Evolutionary conservation across 2,888 invertebrate species (phyloP).

Genomic region (Hirtodrosophila trivittata): DNA sequence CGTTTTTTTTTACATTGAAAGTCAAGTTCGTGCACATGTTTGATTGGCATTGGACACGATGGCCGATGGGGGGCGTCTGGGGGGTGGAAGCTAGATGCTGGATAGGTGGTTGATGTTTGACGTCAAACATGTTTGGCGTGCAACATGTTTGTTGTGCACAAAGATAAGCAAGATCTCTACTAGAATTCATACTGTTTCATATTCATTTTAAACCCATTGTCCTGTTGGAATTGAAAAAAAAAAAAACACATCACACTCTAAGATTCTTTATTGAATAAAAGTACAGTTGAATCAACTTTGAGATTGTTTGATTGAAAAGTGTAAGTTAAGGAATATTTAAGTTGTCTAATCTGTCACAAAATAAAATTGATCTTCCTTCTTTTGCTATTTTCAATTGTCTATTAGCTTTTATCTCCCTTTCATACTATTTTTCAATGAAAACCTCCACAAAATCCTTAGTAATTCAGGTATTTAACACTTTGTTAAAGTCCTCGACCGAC

Average conservation of each 20-base stretch:
- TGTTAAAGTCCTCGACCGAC: slow-evolving; percentile 12
- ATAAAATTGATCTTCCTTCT: too few species aligned
- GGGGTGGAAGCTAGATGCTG: slow-evolving; percentile 27
- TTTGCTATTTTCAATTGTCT: neutral
- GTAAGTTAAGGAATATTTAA: too few species aligned
- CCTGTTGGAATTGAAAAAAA: too few species aligned
- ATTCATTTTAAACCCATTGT: too few species aligned
- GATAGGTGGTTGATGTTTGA: neutral
- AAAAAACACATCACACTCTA: neutral
- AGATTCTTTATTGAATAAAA: too few species aligned
- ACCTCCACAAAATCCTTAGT: slow-evolving; percentile 1
- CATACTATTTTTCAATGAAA: slow-evolving; percentile 27
- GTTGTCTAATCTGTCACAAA: too few species aligned
- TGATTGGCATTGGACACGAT: slow-evolving; percentile 69
- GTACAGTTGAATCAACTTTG: too few species aligned
- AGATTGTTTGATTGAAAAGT: too few species aligned
- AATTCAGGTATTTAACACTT: slow-evolving; percentile 13
- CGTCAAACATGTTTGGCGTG: slow-evolving; percentile 40
- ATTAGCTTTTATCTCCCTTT: too few species aligned
- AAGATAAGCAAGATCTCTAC: too few species aligned
- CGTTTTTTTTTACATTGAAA: slow-evolving; percentile 73
- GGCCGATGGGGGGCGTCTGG: slow-evolving; percentile 10
- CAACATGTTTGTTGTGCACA: slow-evolving; percentile 24
- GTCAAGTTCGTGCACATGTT: slow-evolving; percentile 78
- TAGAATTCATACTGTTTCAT: too few species aligned